Base-by-base conservation (phyloP, 2,888 invertebrate genomes). In the Chrysina gloriosa region DNA sequence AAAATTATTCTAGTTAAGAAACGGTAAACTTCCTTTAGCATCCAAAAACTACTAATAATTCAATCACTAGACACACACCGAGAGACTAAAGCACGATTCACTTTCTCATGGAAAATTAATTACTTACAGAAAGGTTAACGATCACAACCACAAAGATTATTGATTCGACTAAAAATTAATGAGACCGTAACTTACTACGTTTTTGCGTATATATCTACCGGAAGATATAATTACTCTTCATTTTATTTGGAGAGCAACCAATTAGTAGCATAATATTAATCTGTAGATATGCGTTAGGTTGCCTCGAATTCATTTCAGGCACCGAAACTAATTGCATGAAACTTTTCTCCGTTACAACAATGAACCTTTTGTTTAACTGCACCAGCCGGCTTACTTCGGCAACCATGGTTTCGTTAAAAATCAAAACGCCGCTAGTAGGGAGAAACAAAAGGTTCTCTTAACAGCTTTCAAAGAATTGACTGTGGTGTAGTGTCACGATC, bases 271-370 rank as follows among this genome's bases (percentile, higher is more conserved):
- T 29, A 27, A 29, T 50, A 50, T 29, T 27, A 50, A 50, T 50
- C 29, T 29, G 29, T 14, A 50, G n/a, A 27, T 16, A 29, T 21
- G 16, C 27, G 21, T 11, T 27, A 11, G 5, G 39, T 9, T 25
- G 23, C 39, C 16, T 39, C 39, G 11, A 58, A 58, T 14, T 39
- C 42, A 39, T 58, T 39, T 58, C 36, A 54, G 6, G n/a, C 39
- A 21, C 39, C 23, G 23, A 56, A 36, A 36, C 58, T 58, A 58
- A 58, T 58, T 58, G 39, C 39, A 11, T 39, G 58, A 58, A 58
- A 39, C 39, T 23, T 39, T 23, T 34, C n/a, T 7, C 39, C 14
- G 29, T 25, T 19, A 3, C 25, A 25, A 58, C 58, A 39, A 58
- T 58, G 25, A 14, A 14, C 39, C 39, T 14, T 39, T 58, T 58